phyloP scores from a whole-genome alignment of 2,797 vertebrate species.

The Leontocebus nigricollis region DNA sequence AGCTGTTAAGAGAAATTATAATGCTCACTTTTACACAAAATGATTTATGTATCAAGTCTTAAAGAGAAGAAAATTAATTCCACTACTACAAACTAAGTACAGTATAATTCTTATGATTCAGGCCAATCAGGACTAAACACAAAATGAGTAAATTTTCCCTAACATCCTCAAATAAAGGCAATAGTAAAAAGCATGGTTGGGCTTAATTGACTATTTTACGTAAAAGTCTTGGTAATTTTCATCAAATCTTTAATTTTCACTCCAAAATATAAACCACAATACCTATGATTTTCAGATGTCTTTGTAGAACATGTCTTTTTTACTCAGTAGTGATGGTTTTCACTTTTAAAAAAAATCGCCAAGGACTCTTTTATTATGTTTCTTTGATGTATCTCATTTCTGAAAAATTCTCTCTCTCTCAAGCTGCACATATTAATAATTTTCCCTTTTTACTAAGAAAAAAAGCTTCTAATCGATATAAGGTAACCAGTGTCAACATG shows the following conservation, averaged over 20 bases:
- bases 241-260: neutral
- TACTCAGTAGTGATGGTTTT: neutral
- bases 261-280: neutral
- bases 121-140: neutral
- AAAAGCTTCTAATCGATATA: neutral
- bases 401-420: neutral
- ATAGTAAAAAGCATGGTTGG: neutral
- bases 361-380: neutral
- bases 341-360: neutral
- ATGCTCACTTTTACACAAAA: constrained; percentile 42
- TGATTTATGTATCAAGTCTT: neutral
- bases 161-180: neutral
- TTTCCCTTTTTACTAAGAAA: neutral
- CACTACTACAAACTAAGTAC: neutral
- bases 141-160: neutral
- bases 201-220: neutral
- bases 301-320: neutral
- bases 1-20: constrained; percentile 83
- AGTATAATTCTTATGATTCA: neutral
- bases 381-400: neutral
- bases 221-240: neutral
- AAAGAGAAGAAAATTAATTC: constrained; percentile 14
- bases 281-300: neutral
- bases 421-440: neutral
- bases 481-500: neutral